Evolutionary conservation across 2,797 vertebrate genomes (phyloP), one percentile per base, ranked within the genome.

Genomic region (Mormyrops boulengeri): DNA sequence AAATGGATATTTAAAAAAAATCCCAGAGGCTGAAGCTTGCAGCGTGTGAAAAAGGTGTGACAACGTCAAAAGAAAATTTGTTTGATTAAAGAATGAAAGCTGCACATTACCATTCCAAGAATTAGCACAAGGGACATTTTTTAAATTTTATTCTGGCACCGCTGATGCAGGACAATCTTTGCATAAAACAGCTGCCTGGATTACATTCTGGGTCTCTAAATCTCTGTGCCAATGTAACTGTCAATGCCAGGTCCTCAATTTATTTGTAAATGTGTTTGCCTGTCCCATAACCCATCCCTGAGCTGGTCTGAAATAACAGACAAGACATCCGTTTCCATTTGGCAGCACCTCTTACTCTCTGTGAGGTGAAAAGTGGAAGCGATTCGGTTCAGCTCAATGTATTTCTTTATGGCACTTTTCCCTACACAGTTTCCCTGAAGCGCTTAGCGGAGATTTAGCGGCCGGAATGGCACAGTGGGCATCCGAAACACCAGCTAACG

Each of bases 221-320:
- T 87, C 52, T 87, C 86, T 9, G 2, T 57, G 52, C 14, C 53
- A 87, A 60, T 22, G 14, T 41, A 57, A 55, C 53, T 38, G 86
- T 87, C 52, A 87, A 41, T 60, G 53, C 26, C 52, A 87, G 50
- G 12, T 17, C 53, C 52, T 60, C 86, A 41, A n/a, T 87, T 57
- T 57, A 60, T 87, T 60, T 87, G 52, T 87, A 87, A 87, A 57
- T 87, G 30, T 38, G 53, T 87, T 87, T 60, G 30, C 86, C 86
- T 52, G 30, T 30, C 53, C 53, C 50, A 57, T 60, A 57, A 57
- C 30, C 19, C 53, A n/a, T 44, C 86, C 53, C 52, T 4, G 50
- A 41, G 53, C 53, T 87, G 86, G 30, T 34, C 38, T 38, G 53
- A 60, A 87, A 60, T 87, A 41, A 60, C 86, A 87, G 34, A 57